Conservation (phyloP, 1,140 invertebrate species). For the Agrilus planipennis region DNA sequence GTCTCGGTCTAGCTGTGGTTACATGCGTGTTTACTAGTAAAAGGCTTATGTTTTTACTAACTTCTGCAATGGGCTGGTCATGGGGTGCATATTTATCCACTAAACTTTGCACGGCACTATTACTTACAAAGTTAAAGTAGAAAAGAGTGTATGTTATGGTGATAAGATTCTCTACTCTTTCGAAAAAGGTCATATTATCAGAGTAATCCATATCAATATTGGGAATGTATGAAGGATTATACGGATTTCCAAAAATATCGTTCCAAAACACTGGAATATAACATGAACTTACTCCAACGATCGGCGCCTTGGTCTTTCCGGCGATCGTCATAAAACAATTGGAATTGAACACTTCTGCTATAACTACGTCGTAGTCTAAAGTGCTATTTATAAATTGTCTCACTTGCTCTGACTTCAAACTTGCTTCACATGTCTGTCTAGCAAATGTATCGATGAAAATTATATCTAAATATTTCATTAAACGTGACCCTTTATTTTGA, state of each 20-base stretch:
- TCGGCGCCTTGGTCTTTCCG: constrained; percentile 47
- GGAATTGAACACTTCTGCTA: constrained; percentile 54
- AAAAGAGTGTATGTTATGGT: not conserved
- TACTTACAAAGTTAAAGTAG: constrained; percentile 7
- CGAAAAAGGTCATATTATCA: constrained; percentile 38
- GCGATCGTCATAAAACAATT: constrained; percentile 44
- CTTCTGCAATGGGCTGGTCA: not conserved
- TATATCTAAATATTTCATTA: constrained; percentile 6
- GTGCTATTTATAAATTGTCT: constrained; percentile 24
- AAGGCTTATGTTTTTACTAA: constrained; percentile 34
- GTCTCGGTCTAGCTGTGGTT: constrained; percentile 36
- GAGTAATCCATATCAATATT: constrained; percentile 39
- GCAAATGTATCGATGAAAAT: constrained; percentile 7
- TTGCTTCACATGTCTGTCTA: constrained; percentile 33
- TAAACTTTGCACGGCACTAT: constrained; percentile 4
- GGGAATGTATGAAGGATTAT: constrained; percentile 43
- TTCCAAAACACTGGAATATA: constrained; percentile 45
- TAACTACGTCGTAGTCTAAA: constrained; percentile 45
- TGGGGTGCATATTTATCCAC: constrained; percentile 1
- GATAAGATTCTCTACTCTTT: constrained; percentile 31
- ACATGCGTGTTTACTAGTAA: constrained; percentile 47
- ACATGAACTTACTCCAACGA: constrained; percentile 43
- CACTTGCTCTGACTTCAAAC: constrained; percentile 10
- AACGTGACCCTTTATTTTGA: not conserved
- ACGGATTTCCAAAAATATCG: constrained; percentile 40